Conservation (phyloP, 2,888 invertebrate species). For the Urechis unicinctus region DNA sequence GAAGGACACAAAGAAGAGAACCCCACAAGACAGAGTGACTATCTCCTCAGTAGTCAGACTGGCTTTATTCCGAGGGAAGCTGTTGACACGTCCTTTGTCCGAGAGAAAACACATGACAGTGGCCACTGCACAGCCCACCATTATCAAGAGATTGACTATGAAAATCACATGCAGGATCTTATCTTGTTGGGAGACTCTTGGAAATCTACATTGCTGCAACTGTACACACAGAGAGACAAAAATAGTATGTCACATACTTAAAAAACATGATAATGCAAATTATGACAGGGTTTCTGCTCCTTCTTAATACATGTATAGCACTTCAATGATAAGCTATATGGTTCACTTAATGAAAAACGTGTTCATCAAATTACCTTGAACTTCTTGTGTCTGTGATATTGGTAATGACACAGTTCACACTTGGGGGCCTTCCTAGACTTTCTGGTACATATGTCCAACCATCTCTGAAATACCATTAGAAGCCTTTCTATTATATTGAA, state of each 20-base stretch:
- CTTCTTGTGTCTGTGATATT: constrained; percentile 53
- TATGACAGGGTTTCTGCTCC: background rate
- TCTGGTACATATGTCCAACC: constrained; percentile 54
- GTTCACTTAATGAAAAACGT: background rate
- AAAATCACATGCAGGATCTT: constrained; percentile 54
- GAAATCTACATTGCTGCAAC: constrained; percentile 54
- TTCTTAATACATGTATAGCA: background rate
- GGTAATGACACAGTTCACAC: constrained; percentile 57
- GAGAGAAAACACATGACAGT: constrained; percentile 55
- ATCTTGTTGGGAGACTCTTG: constrained; percentile 52
- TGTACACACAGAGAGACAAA: constrained; percentile 42
- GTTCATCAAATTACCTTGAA: constrained; percentile 48
- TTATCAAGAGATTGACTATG: constrained; percentile 52
- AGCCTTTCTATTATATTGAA: no score
- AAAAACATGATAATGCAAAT: background rate
- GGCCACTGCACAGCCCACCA: constrained; percentile 54
- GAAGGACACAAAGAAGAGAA: constrained; percentile 56
- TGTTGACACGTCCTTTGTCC: constrained; percentile 43
- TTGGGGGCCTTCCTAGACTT: constrained; percentile 52
- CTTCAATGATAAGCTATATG: background rate
- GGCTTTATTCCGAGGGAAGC: constrained; percentile 40
- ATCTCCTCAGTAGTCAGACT: constrained; percentile 53
- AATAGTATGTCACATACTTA: constrained; percentile 7
- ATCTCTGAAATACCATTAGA: constrained; percentile 50
- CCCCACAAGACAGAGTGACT: constrained; percentile 54